Conservation (phyloP, 1,140 invertebrate genomes). For the Hydropsyche tenuis region DNA sequence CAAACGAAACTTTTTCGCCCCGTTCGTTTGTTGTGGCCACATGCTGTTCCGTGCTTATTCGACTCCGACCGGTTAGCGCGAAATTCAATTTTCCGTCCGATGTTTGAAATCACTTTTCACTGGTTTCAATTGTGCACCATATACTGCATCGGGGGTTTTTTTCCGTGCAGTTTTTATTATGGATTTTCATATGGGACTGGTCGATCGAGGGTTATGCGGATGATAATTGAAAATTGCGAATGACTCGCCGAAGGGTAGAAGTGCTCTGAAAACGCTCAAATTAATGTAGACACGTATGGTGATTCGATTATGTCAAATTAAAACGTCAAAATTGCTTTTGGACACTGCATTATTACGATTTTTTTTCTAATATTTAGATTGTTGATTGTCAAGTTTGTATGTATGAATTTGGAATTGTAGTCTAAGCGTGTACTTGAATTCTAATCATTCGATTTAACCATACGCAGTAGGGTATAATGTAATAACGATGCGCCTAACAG, state of each 20-base stretch:
- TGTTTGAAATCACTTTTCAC: conserved; percentile 28
- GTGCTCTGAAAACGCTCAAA: no score
- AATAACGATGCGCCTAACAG: conserved; percentile 28
- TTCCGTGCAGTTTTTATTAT: neutral
- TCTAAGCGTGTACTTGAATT: no score
- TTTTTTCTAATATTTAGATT: no score
- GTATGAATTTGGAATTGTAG: no score
- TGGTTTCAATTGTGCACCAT: neutral
- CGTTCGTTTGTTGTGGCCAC: conserved; percentile 29
- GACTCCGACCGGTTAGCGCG: conserved; percentile 1
- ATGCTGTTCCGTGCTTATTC: conserved; percentile 34
- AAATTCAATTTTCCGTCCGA: conserved; percentile 25
- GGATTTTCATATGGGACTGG: neutral
- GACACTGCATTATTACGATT: no score
- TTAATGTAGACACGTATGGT: no score
- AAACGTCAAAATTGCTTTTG: no score
- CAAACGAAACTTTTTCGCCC: conserved; percentile 25
- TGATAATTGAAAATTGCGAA: no score
- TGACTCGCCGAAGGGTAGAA: no score
- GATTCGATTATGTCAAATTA: no score
- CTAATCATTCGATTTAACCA: neutral
- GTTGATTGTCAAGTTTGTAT: no score
- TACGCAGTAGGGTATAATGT: conserved; percentile 18
- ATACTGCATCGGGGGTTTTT: no score
- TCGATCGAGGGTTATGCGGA: conserved; percentile 1